These are phyloP conservation scores for Heliocidaris erythrogramma DNA, from an alignment of 35 echinoderm and acorn worm species.

Conservation along the genomic window DNA sequence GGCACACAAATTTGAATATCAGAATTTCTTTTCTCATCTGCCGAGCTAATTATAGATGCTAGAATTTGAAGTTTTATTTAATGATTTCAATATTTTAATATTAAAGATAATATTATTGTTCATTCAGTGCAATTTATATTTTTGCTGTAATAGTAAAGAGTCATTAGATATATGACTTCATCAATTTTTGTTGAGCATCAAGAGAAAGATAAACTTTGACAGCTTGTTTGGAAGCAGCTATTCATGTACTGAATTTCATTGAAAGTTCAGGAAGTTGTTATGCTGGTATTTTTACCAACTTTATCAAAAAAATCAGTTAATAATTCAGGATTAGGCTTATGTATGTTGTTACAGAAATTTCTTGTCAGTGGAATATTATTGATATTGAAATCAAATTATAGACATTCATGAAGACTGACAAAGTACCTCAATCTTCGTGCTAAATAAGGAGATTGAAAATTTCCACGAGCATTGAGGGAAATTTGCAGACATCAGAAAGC, in stretches of 20 bases:
- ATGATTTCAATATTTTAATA: too few species aligned
- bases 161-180: not conserved
- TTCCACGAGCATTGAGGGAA: constrained; percentile 17
- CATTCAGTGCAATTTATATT: too few species aligned
- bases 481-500: constrained; percentile 32
- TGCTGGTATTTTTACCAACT: not conserved
- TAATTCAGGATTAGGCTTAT: not conserved
- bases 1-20: too few species aligned
- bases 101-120: too few species aligned
- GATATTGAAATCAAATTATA: not conserved
- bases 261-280: not conserved
- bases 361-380: not conserved
- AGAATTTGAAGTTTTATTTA: too few species aligned
- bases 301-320: not conserved
- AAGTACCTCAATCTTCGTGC: not conserved
- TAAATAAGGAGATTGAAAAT: constrained; percentile 33
- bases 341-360: not conserved
- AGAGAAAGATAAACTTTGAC: not conserved
- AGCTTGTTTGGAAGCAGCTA: not conserved
- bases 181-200: not conserved
- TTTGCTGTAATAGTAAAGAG: too few species aligned
- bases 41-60: too few species aligned
- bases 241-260: not conserved
- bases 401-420: not conserved
- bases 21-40: too few species aligned